Conservation (phyloP, 2,888 invertebrate species). For the Dioctria linearis region DNA sequence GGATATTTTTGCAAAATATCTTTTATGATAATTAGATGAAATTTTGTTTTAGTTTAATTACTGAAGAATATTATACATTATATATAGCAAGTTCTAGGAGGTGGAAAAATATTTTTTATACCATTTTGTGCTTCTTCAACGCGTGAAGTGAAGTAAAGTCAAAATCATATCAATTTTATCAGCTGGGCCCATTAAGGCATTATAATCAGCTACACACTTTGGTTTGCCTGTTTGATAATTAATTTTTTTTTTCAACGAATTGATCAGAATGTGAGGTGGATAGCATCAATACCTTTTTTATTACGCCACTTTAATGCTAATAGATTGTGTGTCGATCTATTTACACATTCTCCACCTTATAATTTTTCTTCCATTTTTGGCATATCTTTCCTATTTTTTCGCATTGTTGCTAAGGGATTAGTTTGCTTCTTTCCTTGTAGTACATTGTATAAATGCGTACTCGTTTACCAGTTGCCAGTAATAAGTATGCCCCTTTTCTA, state of each 20-base stretch:
- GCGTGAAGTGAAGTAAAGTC: not conserved
- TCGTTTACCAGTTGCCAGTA: too few species aligned
- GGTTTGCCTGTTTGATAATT: not conserved
- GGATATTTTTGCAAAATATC: not conserved
- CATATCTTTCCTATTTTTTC: slow-evolving; percentile 9
- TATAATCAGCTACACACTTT: slow-evolving; percentile 5
- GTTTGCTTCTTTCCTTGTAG: not conserved
- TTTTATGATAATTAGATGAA: not conserved
- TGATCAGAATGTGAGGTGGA: not conserved
- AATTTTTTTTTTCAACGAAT: not conserved
- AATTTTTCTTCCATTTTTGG: too few species aligned
- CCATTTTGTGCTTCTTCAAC: not conserved
- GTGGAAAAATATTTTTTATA: too few species aligned
- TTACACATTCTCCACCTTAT: too few species aligned
- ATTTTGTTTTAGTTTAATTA: not conserved
- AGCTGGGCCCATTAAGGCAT: not conserved
- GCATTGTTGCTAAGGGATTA: not conserved
- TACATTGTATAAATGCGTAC: slow-evolving; percentile 7
- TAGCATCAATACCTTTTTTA: too few species aligned
- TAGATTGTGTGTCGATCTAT: too few species aligned
- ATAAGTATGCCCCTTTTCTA: not conserved
- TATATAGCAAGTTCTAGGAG: too few species aligned
- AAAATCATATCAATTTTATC: not conserved
- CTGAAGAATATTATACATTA: not conserved
- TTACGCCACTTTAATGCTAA: too few species aligned